Base-by-base conservation (phyloP, 2,888 invertebrate species). In the Pheosia tremula region DNA sequence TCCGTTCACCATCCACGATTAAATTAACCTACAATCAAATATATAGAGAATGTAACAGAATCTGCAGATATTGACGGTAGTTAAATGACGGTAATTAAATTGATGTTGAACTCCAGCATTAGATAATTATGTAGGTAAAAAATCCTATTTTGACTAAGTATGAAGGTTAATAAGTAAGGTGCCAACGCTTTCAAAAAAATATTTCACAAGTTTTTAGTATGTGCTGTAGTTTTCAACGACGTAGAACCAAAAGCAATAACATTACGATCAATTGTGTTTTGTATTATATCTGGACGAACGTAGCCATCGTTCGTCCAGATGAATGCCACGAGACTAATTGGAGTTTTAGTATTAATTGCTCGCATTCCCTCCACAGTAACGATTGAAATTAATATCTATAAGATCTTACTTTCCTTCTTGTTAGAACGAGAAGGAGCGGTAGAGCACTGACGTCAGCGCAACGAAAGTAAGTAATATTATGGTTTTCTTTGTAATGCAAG, bases 291-390 rank as follows among this genome's bases (percentile, higher is more conserved):
- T 24, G 24, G 24, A 24, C 2, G 24, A 24, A 24, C 24, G 24
- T 24, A 64, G 50, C 59, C 60, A 61, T 24, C 67, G 36, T 56
- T 65, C 45, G 50, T 43, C 39, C 56, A 69, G 71, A 69, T 69
- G 62, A 73, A 75, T 73, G 64, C 69, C 63, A 64, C 66, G 63
- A 67, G 63, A 73, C 76, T 80, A 82, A 83, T 82, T 81, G 77
- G 72, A 79, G 68, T 77, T 64, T 61, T 61, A 54, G 57, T 61
- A 61, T 61, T 78, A 79, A 81, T 81, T 79, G 73, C 65, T 60
- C 24, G 59, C 70, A 66, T 74, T 75, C 69, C 67, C 64, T 69
- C 61, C 55, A 52, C 45, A 43, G 60, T 61, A 63, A 56, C 62
- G 58, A 61, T 66, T 62, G 62, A 65, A 60, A 64, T 64, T 58